A percentile compares a stretch with the other conserved stretches of the same genome.
Evolutionary conservation across 1,140 invertebrate genomes (phyloP).

Genomic region (Aleiodes sp.): DNA sequence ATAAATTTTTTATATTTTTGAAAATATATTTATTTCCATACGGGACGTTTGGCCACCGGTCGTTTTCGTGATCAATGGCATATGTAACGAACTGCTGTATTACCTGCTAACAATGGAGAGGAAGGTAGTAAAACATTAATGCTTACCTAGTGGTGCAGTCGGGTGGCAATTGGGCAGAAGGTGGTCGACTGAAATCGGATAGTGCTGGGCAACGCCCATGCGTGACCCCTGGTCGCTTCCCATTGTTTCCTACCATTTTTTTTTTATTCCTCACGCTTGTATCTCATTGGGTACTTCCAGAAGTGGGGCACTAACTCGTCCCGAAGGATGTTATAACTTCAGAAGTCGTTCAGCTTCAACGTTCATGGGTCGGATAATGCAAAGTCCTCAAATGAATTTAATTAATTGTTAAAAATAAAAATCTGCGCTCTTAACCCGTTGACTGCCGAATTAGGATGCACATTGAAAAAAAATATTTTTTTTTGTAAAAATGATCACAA

Average conservation of each 20-base stretch:
- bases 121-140: slow-evolving; percentile 20
- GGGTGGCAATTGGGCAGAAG: slow-evolving; percentile 25
- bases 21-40: no score
- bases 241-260: neutral
- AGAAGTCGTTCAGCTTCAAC: no score
- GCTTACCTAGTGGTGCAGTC: neutral
- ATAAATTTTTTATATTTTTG: no score
- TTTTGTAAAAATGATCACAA: no score
- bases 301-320: no score
- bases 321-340: no score
- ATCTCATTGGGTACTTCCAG: slow-evolving; percentile 36
- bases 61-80: slow-evolving; percentile 42
- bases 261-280: neutral
- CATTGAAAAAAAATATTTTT: no score
- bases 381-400: no score
- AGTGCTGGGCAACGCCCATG: slow-evolving; percentile 53
- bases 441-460: no score
- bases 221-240: slow-evolving; percentile 38
- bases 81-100: slow-evolving; percentile 48
- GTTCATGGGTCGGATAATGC: no score
- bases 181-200: slow-evolving; percentile 54
- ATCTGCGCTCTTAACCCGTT: no score
- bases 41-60: slow-evolving; percentile 24
- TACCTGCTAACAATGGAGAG: slow-evolving; percentile 46
- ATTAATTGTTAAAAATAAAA: no score